phyloP scores from a whole-genome alignment of 2,888 invertebrate species.

The Heliconius sara region DNA sequence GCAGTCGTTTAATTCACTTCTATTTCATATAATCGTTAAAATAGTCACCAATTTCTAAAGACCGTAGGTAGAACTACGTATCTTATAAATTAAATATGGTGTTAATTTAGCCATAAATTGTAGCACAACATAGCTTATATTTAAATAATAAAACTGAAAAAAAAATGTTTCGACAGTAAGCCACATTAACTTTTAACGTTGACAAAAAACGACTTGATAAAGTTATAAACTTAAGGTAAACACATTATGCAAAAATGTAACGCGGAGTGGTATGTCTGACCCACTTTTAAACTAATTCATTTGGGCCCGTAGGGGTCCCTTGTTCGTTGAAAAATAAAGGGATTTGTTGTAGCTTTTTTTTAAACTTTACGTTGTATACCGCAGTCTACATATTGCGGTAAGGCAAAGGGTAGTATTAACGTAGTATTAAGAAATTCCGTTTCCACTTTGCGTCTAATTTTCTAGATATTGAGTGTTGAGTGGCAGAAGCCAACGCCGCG shows the following conservation, averaged over 20 bases:
- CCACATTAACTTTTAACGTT: constrained; percentile 29
- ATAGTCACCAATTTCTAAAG: too few species aligned
- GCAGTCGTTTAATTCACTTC: too few species aligned
- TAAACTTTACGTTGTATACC: not conserved
- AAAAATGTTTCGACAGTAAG: constrained; percentile 6
- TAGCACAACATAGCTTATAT: too few species aligned
- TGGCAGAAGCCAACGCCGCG: too few species aligned
- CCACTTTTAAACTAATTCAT: constrained; percentile 74
- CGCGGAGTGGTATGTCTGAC: constrained; percentile 58
- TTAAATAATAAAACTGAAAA: not conserved
- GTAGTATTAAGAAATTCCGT: not conserved
- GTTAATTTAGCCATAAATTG: too few species aligned
- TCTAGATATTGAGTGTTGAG: too few species aligned
- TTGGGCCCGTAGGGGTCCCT: constrained; percentile 54
- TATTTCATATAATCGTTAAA: too few species aligned
- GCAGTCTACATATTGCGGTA: not conserved
- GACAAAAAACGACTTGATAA: constrained; percentile 33
- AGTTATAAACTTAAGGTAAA: constrained; percentile 42
- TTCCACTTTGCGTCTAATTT: not conserved
- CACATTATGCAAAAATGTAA: constrained; percentile 50
- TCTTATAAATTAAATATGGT: too few species aligned
- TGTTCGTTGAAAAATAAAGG: constrained; percentile 62
- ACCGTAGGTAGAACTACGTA: too few species aligned
- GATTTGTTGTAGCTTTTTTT: constrained; percentile 46
- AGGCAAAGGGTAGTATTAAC: not conserved